Conservation (phyloP, 2,797 vertebrate genomes). For the Acestrorhynchus altus region DNA sequence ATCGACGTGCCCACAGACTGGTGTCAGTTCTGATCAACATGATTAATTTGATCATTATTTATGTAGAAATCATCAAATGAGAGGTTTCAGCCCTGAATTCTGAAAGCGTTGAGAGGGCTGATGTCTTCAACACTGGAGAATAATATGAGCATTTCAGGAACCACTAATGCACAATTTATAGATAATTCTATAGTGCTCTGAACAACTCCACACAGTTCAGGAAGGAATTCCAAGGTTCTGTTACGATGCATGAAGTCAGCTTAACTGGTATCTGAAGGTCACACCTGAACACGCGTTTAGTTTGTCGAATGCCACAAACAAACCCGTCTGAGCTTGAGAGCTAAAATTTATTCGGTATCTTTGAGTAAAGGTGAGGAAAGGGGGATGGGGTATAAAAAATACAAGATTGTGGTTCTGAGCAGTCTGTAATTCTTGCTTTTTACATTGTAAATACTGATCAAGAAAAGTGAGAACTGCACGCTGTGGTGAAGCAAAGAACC, state of each 20-base stretch:
- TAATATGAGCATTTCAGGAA: no score
- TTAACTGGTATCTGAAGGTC: background rate
- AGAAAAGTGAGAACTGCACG: slow-evolving; percentile 47
- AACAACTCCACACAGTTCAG: no score
- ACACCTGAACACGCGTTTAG: background rate
- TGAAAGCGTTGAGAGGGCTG: no score
- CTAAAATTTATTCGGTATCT: slow-evolving; percentile 54
- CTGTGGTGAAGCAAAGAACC: slow-evolving; percentile 29
- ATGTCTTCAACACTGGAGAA: no score
- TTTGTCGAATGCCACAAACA: background rate
- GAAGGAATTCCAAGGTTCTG: background rate
- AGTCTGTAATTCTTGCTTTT: slow-evolving; percentile 49
- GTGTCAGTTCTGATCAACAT: no score
- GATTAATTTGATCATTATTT: no score
- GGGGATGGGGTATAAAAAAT: slow-evolving; percentile 57
- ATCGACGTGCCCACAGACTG: no score
- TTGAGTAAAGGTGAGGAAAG: slow-evolving; percentile 6
- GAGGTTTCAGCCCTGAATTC: no score
- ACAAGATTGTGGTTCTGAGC: slow-evolving; percentile 43
- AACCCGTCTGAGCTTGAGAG: background rate
- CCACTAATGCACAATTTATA: no score
- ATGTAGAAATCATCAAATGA: no score
- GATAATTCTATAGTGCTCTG: no score
- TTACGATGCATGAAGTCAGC: no score
- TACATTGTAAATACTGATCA: slow-evolving; percentile 56